Evolutionary conservation across 2,113 vertebrate genomes (phyloP).

Genomic region (Muntiacus muntjak): DNA sequence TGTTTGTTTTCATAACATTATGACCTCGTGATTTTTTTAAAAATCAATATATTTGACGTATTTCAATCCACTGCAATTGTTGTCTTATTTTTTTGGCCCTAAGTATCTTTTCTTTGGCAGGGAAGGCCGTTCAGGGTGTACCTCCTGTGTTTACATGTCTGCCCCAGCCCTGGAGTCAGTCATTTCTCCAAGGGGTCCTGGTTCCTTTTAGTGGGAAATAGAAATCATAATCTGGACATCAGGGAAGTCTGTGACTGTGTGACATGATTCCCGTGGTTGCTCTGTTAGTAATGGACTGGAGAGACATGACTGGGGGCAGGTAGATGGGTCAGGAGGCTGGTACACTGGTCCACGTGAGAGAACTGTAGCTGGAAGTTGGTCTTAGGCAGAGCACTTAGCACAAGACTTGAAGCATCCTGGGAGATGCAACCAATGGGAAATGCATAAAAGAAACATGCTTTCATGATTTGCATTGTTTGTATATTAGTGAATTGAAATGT

Average conservation of each 20-base stretch:
- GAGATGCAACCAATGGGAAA: background rate
- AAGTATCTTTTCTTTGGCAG: background rate
- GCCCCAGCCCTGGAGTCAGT: background rate
- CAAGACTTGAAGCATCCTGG: background rate
- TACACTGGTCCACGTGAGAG: background rate
- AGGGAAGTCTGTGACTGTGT: background rate
- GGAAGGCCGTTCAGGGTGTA: background rate
- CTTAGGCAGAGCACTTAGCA: background rate
- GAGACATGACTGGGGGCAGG: background rate
- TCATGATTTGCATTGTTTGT: background rate
- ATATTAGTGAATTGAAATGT: background rate
- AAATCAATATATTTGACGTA: background rate
- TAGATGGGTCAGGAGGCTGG: background rate
- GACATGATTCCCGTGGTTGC: background rate
- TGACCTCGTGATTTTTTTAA: background rate
- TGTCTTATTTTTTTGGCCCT: background rate
- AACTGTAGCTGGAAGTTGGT: background rate
- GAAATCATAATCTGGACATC: background rate
- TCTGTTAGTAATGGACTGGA: background rate
- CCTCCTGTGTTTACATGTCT: background rate
- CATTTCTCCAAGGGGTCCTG: background rate
- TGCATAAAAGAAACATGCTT: background rate
- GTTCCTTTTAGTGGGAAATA: background rate
- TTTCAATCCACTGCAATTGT: background rate
- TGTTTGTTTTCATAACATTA: background rate